A percentile compares a stretch with the other conserved stretches of the same genome.
phyloP scores from a whole-genome alignment of 2,797 vertebrate species.

The Macropus fuliginosus region DNA sequence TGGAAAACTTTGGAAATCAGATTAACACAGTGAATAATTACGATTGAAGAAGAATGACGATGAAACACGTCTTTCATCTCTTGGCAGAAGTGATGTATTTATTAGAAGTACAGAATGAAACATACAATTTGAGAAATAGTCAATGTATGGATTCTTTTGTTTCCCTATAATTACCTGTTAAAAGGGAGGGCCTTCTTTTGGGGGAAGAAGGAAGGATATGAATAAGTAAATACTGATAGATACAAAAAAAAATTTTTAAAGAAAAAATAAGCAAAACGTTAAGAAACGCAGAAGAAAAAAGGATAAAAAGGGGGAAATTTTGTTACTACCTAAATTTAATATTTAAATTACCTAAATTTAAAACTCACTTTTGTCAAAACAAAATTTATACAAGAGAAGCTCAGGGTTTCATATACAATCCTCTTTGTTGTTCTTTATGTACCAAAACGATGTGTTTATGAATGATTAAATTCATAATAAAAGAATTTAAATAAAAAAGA shows the following conservation, averaged over 20 bases:
- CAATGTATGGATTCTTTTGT: neutral
- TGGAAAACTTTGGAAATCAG: neutral
- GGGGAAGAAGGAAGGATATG: neutral
- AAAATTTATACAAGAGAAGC: neutral
- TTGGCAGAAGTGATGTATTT: neutral
- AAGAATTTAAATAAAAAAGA: neutral
- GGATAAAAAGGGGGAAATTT: neutral
- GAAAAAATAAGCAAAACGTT: neutral
- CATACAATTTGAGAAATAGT: neutral
- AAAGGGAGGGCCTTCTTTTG: neutral
- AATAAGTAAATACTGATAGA: neutral
- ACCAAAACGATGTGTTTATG: neutral
- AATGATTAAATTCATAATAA: neutral
- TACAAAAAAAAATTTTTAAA: neutral
- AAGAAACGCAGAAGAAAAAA: neutral
- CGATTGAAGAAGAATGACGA: neutral
- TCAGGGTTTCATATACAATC: neutral
- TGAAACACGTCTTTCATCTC: neutral
- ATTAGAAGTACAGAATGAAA: neutral
- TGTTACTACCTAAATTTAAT: neutral
- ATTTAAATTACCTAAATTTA: neutral
- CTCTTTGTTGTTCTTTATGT: neutral
- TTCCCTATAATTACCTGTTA: neutral
- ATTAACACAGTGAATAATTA: neutral
- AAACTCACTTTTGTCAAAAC: neutral